Evolutionary conservation across 2,113 vertebrate genomes (phyloP), one percentile per base, ranked within the genome.

Genomic region (Syngnathus scovelli): DNA sequence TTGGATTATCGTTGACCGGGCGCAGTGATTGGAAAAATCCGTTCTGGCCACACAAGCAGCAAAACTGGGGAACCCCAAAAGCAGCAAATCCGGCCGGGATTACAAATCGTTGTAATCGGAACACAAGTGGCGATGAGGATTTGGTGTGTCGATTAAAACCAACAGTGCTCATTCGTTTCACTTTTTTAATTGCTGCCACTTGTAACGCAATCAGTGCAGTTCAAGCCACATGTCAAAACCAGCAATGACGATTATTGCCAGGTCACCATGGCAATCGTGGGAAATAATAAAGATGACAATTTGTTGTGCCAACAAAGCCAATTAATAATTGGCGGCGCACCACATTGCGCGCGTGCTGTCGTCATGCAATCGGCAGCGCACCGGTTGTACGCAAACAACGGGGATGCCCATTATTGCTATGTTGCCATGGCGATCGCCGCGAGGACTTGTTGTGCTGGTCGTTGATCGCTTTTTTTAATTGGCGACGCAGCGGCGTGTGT

Each of bases 391-490:
- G 41, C 15, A 19, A 61, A 39, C 39, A 61, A 61, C 56, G 4
- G 23, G 5, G 12, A 16, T 19, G 59, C 21, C 21, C 2, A 43
- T 41, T 18, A 21, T 41, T 12, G 19, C 19, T 10, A 21, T 18
- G 41, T 46, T 44, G 41, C 38, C 61, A 23, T 46, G 37, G 61
- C 21, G 38, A 46, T 44, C 39, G 7, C 37, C 38, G 37, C 59
- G 8, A 41, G 60, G 18, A 43, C 60, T 36, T 58, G 52, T 55
- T 55, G 55, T 58, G 55, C 55, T 13, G 23, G 71, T 75, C 83
- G 85, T 84, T 83, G 80, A 84, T 83, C 5, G 41, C 77, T 80
- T 76, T 43, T 76, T 78, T 81, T 84, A 81, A 81, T 86, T 86
- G 81, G 81, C 70, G 67, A 78, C 46, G 61, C 56, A 23, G 71